Conservation (phyloP, 2,888 invertebrate species). For the Erebia palarica region DNA sequence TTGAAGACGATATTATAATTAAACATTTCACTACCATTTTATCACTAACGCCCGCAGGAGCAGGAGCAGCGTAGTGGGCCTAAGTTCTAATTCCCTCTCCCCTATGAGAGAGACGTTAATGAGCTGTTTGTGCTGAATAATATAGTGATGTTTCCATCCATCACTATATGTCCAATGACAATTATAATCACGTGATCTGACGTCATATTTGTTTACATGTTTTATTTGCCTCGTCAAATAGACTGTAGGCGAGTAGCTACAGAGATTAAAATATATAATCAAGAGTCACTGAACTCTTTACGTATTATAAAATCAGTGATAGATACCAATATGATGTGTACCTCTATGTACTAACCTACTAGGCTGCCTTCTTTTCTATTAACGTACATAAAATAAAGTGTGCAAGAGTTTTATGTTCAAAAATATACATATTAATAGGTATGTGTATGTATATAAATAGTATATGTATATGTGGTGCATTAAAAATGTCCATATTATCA, state of each 20-base stretch:
- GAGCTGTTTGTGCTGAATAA: too few species aligned
- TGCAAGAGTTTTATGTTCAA: background rate
- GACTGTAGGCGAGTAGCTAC: background rate
- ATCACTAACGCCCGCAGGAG: too few species aligned
- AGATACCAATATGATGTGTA: background rate
- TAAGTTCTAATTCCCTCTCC: too few species aligned
- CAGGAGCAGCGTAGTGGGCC: too few species aligned
- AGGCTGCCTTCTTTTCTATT: background rate
- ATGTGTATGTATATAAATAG: background rate
- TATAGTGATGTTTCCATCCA: too few species aligned
- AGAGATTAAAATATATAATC: background rate
- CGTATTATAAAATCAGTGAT: background rate
- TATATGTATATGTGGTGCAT: background rate
- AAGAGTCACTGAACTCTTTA: constrained; percentile 1
- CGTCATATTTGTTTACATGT: too few species aligned
- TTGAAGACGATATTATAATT: too few species aligned
- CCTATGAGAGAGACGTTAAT: too few species aligned
- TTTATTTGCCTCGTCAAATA: too few species aligned
- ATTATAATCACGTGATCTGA: too few species aligned
- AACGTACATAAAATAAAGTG: background rate
- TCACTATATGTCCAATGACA: too few species aligned
- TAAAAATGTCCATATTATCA: background rate
- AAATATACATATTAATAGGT: background rate
- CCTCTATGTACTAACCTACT: background rate
- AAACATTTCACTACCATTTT: too few species aligned